These are phyloP conservation scores for Chaenodraco wilsoni DNA, from an alignment of 2,797 vertebrate species.

Conservation along the genomic window DNA sequence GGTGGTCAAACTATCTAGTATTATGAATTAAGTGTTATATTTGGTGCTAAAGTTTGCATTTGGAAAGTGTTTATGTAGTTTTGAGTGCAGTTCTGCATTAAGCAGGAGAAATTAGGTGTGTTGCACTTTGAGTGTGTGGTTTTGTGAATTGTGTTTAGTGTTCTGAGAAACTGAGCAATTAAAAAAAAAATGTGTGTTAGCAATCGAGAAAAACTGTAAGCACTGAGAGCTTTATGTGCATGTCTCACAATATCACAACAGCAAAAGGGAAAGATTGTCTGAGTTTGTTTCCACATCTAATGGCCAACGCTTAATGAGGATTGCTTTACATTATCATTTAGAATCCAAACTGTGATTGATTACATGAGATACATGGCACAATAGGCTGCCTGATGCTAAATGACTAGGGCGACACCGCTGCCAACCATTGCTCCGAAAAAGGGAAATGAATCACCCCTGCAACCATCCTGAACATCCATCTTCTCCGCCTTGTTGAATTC, in stretches of 20 bases:
- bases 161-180: too few species aligned
- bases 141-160: too few species aligned
- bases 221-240: constrained; percentile 21
- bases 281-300: constrained; percentile 36
- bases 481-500: constrained; percentile 56
- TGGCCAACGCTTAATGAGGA: constrained; percentile 31
- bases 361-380: constrained; percentile 51
- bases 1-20: too few species aligned
- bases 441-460: constrained; percentile 51
- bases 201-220: neutral
- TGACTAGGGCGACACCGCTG: constrained; percentile 36
- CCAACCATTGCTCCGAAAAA: constrained; percentile 50
- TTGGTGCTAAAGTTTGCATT: too few species aligned
- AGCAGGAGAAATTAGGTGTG: too few species aligned
- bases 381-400: constrained; percentile 49
- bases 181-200: too few species aligned
- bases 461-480: constrained; percentile 53
- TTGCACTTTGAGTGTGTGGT: too few species aligned
- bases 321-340: constrained; percentile 39
- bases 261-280: constrained; percentile 21
- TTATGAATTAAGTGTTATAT: too few species aligned
- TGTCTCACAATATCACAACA: neutral
- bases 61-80: too few species aligned
- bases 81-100: too few species aligned
- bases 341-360: constrained; percentile 56